Base-by-base conservation (phyloP, 35 echinoderm and acorn worm genomes). In the Ophiothrix spiculata region DNA sequence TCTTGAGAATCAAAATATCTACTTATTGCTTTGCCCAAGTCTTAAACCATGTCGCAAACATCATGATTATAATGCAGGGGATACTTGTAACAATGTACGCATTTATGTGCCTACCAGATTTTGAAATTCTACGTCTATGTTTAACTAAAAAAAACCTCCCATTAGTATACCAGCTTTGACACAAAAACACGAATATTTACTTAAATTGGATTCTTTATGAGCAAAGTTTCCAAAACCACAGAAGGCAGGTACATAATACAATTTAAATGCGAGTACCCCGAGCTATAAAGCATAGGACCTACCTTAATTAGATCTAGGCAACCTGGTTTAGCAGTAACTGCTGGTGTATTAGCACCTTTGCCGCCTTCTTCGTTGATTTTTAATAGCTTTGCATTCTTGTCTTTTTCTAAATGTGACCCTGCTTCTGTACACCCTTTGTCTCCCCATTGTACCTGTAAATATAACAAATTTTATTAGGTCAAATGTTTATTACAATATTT, bases 361-460 rank as follows among this genome's bases (percentile, higher is more conserved):
- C 32, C 32, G 6, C 36, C 83, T 75, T 91, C 82, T 56, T 94
- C 89, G n/a, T 86, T 78, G 35, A 88, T 87, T 1, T 80, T 83
- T 15, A 99, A 39, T 1, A 91, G 81, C 73, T 90, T 91, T 31
- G 96, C 96, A 41, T 92, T 64, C 37, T 92, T 93, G 25, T 92
- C 89, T 69, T 99, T 99, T 75, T 99, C 96, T 21, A 99, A 80
- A 75, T 99, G 88, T 42, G 96, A 85, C 8, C 92, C 96, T 28
- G 92, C 96, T 60, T 99, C 96, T 0, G 96, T 99, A 54, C 88
- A 99, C 0, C 96, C 96, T 39, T 81, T 85, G 21, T 91, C 88
- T 19, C 96, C 96, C 96, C 96, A 99, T 75, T 90, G 86, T 17
- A 99, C 96, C 96, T 99, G 49, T 42, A 83, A 4, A 85, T 14